Conservation (phyloP, 1,140 invertebrate species). For the Pectinophora gossypiella region DNA sequence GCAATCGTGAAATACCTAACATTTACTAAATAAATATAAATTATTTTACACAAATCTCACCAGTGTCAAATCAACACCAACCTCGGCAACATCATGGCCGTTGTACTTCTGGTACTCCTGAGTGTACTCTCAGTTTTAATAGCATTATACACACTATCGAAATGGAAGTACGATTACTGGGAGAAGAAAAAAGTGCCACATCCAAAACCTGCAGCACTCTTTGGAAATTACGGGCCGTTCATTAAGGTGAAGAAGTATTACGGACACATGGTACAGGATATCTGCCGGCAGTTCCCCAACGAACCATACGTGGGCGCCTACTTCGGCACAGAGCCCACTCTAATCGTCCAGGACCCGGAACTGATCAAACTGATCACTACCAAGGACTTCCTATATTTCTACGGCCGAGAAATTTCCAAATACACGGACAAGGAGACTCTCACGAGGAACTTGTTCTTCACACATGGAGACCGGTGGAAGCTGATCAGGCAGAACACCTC, state of each 20-base stretch:
- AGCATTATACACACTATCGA: constrained; percentile 9
- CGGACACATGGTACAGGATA: neutral
- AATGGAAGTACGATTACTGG: constrained; percentile 38
- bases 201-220: constrained; percentile 31
- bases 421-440: constrained; percentile 20
- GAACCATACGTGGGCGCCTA: constrained; percentile 55
- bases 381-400: constrained; percentile 72
- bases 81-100: no score
- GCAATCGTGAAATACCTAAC: no score
- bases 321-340: constrained; percentile 64
- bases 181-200: constrained; percentile 34
- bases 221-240: constrained; percentile 44
- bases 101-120: neutral
- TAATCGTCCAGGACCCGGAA: constrained; percentile 66
- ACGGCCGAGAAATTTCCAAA: constrained; percentile 32
- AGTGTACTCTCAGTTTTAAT: constrained; percentile 12
- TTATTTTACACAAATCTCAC: no score
- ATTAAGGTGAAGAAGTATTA: constrained; percentile 18
- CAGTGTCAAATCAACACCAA: no score
- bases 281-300: constrained; percentile 10
- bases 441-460: constrained; percentile 34
- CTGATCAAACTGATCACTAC: constrained; percentile 65
- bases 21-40: no score
- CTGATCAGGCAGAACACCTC: constrained; percentile 73
- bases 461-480: constrained; percentile 71